Conservation (phyloP, 2,113 vertebrate species). For the Chaenogobius annularis region DNA sequence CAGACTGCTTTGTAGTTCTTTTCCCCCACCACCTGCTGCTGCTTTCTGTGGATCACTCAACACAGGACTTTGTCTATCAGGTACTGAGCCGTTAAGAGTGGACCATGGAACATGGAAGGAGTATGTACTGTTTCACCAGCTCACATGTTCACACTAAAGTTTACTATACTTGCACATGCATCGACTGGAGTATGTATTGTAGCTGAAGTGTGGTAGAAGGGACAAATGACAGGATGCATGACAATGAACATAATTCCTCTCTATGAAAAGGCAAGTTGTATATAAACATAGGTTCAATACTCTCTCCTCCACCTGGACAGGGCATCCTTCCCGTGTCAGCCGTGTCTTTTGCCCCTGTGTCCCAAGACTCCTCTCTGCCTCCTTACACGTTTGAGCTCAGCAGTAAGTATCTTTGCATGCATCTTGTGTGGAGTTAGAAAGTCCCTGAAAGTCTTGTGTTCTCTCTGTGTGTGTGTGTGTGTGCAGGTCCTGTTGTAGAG, state of each 20-base stretch:
- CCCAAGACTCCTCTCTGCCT: conserved; percentile 46
- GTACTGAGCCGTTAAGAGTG: conserved; percentile 49
- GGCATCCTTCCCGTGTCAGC: conserved; percentile 83
- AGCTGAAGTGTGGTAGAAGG: background rate
- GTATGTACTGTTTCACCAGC: background rate
- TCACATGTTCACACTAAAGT: no score
- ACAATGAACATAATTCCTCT: background rate
- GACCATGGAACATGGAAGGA: background rate
- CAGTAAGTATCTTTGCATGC: conserved; percentile 66
- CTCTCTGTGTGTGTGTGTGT: background rate
- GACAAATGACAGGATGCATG: background rate
- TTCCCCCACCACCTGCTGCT: conserved; percentile 83
- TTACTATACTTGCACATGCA: background rate
- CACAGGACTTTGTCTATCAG: conserved; percentile 77
- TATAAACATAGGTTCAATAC: background rate
- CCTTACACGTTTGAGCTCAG: conserved; percentile 78
- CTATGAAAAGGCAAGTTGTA: background rate
- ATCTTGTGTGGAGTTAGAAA: background rate
- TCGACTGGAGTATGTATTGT: background rate
- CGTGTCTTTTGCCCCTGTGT: conserved; percentile 59
- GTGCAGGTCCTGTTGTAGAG: conserved; percentile 79
- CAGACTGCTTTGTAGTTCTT: conserved; percentile 77
- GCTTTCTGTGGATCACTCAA: conserved; percentile 76
- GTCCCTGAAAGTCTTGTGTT: background rate
- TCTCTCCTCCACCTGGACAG: conserved; percentile 52